Conservation (phyloP, 2,888 invertebrate genomes). For the Kryphioiulus occultus region DNA sequence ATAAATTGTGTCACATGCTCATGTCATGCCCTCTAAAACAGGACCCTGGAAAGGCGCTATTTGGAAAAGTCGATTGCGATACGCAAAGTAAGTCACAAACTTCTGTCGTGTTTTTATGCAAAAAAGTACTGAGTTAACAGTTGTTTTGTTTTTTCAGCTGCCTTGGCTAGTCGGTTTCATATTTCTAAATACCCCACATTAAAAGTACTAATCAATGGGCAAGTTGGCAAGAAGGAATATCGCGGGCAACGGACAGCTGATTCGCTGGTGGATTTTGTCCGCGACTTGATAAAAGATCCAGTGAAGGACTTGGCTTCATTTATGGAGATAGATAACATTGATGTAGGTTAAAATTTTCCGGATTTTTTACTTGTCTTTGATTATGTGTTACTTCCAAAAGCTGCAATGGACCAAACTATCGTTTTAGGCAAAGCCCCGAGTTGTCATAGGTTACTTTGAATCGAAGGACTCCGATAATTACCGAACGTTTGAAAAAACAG, state of each 20-base stretch:
- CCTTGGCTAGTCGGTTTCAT: conserved; percentile 88
- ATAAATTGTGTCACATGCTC: not conserved
- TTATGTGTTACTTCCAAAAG: not conserved
- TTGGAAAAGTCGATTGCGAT: conserved; percentile 98
- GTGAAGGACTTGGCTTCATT: conserved; percentile 78
- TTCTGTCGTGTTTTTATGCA: not conserved
- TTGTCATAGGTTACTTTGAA: conserved; percentile 91
- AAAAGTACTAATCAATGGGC: conserved; percentile 90
- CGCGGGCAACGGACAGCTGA: conserved; percentile 88
- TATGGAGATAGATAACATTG: conserved; percentile 76
- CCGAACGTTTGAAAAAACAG: conserved; percentile 78
- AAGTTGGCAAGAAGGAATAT: conserved; percentile 88
- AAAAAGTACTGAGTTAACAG: not conserved
- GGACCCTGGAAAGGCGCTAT: conserved; percentile 78
- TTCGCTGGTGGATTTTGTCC: conserved; percentile 87
- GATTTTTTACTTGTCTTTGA: not conserved
- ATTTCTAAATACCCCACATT: conserved; percentile 98
- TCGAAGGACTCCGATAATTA: conserved; percentile 81
- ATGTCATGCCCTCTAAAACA: conserved; percentile 55
- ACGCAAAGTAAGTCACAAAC: conserved; percentile 79
- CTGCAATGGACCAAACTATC: conserved; percentile 44
- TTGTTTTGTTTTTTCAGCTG: conserved; percentile 63
- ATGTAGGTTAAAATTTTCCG: conserved; percentile 64
- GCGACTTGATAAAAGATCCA: conserved; percentile 86
- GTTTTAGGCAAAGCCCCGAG: conserved; percentile 70